Evolutionary conservation across 2,888 invertebrate genomes (phyloP), one percentile per base, ranked within the genome.

Genomic region (Bombylius major): DNA sequence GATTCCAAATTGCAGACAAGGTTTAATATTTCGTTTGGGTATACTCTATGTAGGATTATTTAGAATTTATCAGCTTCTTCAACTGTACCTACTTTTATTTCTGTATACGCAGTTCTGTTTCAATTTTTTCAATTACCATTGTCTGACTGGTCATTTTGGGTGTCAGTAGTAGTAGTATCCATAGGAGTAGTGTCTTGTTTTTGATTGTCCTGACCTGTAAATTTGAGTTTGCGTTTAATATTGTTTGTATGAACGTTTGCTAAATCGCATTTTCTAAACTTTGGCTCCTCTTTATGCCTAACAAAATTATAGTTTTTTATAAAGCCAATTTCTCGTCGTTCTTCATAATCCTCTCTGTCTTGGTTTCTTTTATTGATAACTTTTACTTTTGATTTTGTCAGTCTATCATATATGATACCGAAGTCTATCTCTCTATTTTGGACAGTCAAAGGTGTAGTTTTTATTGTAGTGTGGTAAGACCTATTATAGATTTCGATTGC

Each of bases 41-140:
- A 54, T 12, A 58, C 53, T 39, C 55, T 56, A 44, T 62, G 61
- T 9, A 62, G 45, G 14, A 45, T 50, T 42, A 46, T 53, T 5
- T 50, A 14, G 9, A 33, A 39, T 39, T 50, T 50, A 48, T 5
- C 31, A 13, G 45, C 34, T 46, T 50, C 50, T 46, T 49, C 53
- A n/a, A 49, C 48, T 33, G 12, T 33, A 7, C 45, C 46, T 12
- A 23, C 9, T 34, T 52, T 45, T n/a, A 56, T 53, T 53, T 45
- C 50, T 12, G 44, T 8, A 33, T 44, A 54, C 54, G 50, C 50
- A 36, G 11, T 14, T 49, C 54, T 12, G 44, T 23, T 23, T 23
- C 3, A 3, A 23, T 23, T 23, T 23, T 23, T 23, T 23, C 23
- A 23, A 23, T 23, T 23, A 23, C 23, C 23, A 23, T 23, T 23